Evolutionary conservation across 2,888 invertebrate species (phyloP).

Genomic region (Lapara coniferarum): DNA sequence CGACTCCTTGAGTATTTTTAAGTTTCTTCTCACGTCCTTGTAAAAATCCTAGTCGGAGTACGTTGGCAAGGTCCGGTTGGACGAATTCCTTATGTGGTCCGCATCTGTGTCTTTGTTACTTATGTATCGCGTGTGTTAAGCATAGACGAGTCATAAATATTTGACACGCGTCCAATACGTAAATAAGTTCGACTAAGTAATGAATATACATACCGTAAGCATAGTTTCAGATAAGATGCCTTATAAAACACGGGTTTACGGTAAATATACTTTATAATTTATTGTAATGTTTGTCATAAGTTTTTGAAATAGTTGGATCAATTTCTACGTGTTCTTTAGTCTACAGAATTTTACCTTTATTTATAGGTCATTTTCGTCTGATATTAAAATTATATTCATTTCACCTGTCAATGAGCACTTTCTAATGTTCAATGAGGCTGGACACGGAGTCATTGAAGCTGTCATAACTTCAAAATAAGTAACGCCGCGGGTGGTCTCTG

Average conservation of each 20-base stretch:
- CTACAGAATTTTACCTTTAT: neutral
- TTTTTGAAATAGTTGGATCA: neutral
- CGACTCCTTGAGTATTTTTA: slow-evolving; percentile 57
- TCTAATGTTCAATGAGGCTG: neutral
- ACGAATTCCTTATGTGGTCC: slow-evolving; percentile 28
- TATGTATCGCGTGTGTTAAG: neutral
- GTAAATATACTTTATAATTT: neutral
- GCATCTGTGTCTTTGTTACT: slow-evolving; percentile 22
- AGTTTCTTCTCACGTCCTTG: slow-evolving; percentile 50
- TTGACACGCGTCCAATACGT: slow-evolving; percentile 15
- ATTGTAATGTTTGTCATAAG: neutral
- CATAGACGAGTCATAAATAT: slow-evolving; percentile 11
- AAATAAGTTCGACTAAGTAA: slow-evolving; percentile 5
- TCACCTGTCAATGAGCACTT: neutral
- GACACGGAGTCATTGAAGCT: neutral
- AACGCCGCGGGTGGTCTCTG: slow-evolving; percentile 3
- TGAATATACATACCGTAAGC: neutral
- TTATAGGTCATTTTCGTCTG: neutral
- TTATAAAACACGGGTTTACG: neutral
- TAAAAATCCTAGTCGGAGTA: slow-evolving; percentile 43
- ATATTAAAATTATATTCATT: neutral
- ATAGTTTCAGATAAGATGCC: neutral
- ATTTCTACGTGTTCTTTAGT: neutral
- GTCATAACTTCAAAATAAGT: neutral
- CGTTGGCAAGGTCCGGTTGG: slow-evolving; percentile 41